Conservation (phyloP, 1,140 invertebrate genomes). For the Hyles vespertilio region DNA sequence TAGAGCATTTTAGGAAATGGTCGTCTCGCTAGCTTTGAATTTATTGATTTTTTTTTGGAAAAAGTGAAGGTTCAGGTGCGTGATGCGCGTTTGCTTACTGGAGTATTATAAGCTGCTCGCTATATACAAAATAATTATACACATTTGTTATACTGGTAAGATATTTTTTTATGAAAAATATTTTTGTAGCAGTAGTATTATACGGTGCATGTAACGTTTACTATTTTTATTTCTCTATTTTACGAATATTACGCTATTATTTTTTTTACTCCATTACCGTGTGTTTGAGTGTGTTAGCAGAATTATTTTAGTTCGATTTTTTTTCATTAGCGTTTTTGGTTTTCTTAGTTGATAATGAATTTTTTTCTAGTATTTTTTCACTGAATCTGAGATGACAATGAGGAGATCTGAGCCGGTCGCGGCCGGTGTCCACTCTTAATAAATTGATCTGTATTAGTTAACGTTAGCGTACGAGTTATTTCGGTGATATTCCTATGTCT, state of each 20-base stretch:
- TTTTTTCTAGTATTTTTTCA: slow-evolving; percentile 53
- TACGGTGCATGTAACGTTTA: slow-evolving; percentile 74
- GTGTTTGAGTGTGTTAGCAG: slow-evolving; percentile 73
- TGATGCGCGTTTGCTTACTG: slow-evolving; percentile 43
- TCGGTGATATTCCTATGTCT: slow-evolving; percentile 64
- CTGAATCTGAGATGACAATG: slow-evolving; percentile 69
- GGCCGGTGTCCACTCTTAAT: slow-evolving; percentile 43
- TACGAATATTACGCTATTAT: slow-evolving; percentile 69
- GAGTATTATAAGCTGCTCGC: slow-evolving; percentile 65
- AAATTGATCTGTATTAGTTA: slow-evolving; percentile 67
- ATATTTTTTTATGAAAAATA: slow-evolving; percentile 57
- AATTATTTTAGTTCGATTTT: slow-evolving; percentile 74
- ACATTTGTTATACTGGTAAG: slow-evolving; percentile 72
- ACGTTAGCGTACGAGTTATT: slow-evolving; percentile 54
- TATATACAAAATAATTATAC: slow-evolving; percentile 70
- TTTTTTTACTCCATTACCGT: slow-evolving; percentile 64
- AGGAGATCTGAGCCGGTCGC: slow-evolving; percentile 62
- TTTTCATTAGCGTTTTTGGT: slow-evolving; percentile 49
- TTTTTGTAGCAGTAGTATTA: slow-evolving; percentile 69
- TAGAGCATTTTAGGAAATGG: slow-evolving; percentile 63
- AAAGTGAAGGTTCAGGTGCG: slow-evolving; percentile 23
- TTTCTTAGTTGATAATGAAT: slow-evolving; percentile 67
- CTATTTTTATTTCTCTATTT: slow-evolving; percentile 56
- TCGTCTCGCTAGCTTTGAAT: slow-evolving; percentile 70
- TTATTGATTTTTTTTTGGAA: slow-evolving; percentile 50